phyloP scores from a whole-genome alignment of 2,113 vertebrate species.

The Columbina picui region DNA sequence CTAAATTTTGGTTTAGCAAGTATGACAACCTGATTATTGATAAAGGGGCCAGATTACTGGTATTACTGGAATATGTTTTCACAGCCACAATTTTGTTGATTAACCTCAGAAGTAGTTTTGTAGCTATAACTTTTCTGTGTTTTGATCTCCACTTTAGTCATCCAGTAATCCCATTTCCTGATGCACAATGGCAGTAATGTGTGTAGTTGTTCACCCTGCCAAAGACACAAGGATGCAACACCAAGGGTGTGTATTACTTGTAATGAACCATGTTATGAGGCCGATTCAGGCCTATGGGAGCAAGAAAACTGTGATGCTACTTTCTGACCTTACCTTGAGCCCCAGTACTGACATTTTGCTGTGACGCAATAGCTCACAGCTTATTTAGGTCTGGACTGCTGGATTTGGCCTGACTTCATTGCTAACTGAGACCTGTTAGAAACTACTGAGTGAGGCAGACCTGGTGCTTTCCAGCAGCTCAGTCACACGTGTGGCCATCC shows the following conservation, averaged over 20 bases:
- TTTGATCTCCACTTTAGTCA: neutral
- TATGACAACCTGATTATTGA: neutral
- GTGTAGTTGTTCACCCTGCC: neutral
- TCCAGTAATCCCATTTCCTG: neutral
- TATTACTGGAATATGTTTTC: neutral
- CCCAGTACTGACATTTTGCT: neutral
- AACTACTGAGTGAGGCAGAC: neutral
- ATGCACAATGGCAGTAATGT: neutral
- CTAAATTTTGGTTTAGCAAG: neutral
- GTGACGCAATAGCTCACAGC: neutral
- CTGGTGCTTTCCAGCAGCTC: neutral
- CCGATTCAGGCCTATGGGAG: neutral
- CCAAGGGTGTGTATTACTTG: neutral
- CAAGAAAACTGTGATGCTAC: neutral
- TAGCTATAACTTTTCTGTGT: neutral
- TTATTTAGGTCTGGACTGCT: neutral
- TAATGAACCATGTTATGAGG: neutral
- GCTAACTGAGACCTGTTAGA: neutral
- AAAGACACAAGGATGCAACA: neutral
- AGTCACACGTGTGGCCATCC: neutral
- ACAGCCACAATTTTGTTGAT: neutral
- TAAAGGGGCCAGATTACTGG: neutral
- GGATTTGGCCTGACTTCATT: neutral
- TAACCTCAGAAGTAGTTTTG: neutral
- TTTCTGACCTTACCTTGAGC: neutral